These are phyloP conservation scores for Erynnis tages DNA, from an alignment of 2,888 invertebrate genomes.

Conservation along the genomic window DNA sequence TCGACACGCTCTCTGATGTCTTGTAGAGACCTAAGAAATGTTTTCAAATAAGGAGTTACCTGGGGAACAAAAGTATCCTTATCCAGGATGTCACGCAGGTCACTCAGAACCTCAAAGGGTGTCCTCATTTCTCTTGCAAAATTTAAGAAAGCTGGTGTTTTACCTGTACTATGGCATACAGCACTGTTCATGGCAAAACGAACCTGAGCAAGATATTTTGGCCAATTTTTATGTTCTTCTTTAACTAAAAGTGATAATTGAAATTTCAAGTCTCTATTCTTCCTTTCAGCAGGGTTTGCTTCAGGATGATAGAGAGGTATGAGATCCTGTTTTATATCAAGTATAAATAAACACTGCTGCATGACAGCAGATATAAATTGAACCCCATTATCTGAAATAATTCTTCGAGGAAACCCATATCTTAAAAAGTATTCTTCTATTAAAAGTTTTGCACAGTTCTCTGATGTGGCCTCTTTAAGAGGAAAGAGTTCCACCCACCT, in stretches of 20 bases:
- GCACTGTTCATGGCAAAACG: constrained; percentile 27
- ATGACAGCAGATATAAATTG: constrained; percentile 38
- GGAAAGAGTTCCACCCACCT: constrained; percentile 41
- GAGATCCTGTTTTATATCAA: constrained; percentile 33
- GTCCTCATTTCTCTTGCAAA: constrained; percentile 40
- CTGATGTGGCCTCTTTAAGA: constrained; percentile 32
- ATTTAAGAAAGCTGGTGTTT: constrained; percentile 38
- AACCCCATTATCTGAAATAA: constrained; percentile 36
- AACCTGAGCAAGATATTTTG: constrained; percentile 30
- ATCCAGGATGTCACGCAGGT: constrained; percentile 25
- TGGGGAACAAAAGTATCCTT: constrained; percentile 34
- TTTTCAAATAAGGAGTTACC: constrained; percentile 29
- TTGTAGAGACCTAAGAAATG: constrained; percentile 25
- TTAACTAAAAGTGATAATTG: constrained; percentile 36
- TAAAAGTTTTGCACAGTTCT: constrained; percentile 29
- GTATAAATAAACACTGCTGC: constrained; percentile 32
- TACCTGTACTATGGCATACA: constrained; percentile 29
- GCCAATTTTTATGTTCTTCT: constrained; percentile 38
- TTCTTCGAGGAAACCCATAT: constrained; percentile 34
- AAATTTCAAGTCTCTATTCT: constrained; percentile 43
- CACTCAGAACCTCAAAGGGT: constrained; percentile 20
- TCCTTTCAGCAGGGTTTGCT: constrained; percentile 46
- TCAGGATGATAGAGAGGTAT: constrained; percentile 44
- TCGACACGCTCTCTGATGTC: constrained; percentile 10
- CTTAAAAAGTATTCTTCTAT: constrained; percentile 35